Evolutionary conservation across 1,140 invertebrate genomes (phyloP).

Genomic region (Pseudachorutes palmiensis): DNA sequence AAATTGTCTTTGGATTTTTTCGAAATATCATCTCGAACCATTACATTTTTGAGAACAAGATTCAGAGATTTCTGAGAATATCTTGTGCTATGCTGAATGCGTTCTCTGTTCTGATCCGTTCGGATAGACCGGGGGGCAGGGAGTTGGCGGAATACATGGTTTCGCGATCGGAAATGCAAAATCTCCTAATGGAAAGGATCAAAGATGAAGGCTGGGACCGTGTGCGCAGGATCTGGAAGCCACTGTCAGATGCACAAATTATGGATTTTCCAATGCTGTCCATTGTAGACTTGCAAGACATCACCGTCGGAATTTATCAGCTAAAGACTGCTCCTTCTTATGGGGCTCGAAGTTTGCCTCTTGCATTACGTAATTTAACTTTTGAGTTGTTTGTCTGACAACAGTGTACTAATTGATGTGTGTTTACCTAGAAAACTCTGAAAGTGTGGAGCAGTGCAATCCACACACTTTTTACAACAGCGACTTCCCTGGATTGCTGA

Average conservation of each 20-base stretch:
- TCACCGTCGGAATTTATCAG: constrained; percentile 15
- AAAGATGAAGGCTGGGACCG: neutral
- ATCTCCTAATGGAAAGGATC: neutral
- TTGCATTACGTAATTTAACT: neutral
- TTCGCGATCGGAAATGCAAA: neutral
- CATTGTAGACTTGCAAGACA: neutral
- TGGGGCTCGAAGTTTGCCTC: too few species aligned
- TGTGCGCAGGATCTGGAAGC: neutral
- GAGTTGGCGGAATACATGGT: neutral
- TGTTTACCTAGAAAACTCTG: neutral
- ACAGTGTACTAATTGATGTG: too few species aligned
- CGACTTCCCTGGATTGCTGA: too few species aligned
- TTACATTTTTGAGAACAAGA: neutral
- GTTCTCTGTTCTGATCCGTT: neutral
- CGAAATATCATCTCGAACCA: neutral
- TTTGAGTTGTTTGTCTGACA: neutral
- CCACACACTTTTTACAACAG: neutral
- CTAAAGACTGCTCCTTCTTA: constrained; percentile 5
- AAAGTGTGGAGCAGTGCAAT: neutral
- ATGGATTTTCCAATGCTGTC: constrained; percentile 10
- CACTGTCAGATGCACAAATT: neutral
- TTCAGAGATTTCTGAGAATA: neutral
- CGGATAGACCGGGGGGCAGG: neutral
- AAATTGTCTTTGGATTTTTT: constrained; percentile 26
- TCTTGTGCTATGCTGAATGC: constrained; percentile 17